Percentiles rank a stretch among this genome's conserved stretches.
phyloP scores from a whole-genome alignment of 2,888 invertebrate genomes.

The Stomorhina lunata region DNA sequence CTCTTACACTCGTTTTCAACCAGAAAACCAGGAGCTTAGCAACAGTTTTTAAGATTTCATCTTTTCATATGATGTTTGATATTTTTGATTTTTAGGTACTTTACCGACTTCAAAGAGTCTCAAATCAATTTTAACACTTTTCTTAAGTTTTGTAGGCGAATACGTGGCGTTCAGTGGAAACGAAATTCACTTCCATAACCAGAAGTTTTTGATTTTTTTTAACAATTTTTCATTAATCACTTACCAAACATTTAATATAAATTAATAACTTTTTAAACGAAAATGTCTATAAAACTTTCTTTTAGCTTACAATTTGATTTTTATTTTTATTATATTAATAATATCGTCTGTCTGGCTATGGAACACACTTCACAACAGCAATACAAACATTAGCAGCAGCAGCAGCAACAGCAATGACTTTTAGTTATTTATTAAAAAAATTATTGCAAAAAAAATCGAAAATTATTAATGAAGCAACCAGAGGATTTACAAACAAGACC shows the following conservation, averaged over 20 bases:
- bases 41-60: conserved; percentile 47
- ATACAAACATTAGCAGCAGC: conserved; percentile 60
- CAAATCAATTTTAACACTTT: conserved; percentile 47
- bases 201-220: background rate
- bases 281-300: conserved; percentile 54
- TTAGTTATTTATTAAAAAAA: conserved; percentile 43
- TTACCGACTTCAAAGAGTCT: conserved; percentile 20
- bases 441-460: conserved; percentile 27
- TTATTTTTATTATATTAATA: no score
- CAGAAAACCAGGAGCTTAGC: conserved; percentile 41
- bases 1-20: background rate
- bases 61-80: background rate
- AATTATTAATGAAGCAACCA: conserved; percentile 16
- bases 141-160: conserved; percentile 27
- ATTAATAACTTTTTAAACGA: background rate
- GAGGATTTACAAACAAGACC: no score
- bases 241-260: background rate
- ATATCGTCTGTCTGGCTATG: conserved; percentile 27
- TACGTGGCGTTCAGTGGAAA: conserved; percentile 59
- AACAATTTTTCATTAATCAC: background rate
- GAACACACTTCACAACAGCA: conserved; percentile 62
- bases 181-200: conserved; percentile 40
- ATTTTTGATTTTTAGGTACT: conserved; percentile 1
- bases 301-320: conserved; percentile 60
- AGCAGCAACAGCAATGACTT: conserved; percentile 48